phyloP scores from a whole-genome alignment of 2,888 invertebrate genomes.

The Diploptera punctata region DNA sequence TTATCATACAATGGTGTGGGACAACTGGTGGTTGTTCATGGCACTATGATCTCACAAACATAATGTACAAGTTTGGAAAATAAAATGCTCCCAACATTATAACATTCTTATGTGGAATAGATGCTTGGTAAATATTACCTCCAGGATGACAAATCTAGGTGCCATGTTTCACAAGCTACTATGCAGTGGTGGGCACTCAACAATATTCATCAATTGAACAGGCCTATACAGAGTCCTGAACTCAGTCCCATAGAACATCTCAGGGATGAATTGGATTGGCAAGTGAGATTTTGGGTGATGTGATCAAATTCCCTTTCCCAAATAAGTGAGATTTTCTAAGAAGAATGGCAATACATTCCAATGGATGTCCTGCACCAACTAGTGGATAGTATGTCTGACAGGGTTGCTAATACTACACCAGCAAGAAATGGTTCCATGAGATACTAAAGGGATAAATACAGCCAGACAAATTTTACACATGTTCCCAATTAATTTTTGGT shows the following conservation, averaged over 20 bases:
- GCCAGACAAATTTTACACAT: no score
- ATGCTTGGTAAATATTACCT: neutral
- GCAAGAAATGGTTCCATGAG: no score
- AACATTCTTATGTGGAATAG: neutral
- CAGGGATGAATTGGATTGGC: neutral
- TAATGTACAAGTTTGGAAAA: neutral
- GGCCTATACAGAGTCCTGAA: no score
- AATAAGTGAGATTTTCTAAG: neutral
- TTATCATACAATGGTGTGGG: no score
- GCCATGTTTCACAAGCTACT: neutral
- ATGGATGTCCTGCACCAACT: no score
- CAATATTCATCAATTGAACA: neutral
- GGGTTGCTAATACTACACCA: no score
- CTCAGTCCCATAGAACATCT: neutral
- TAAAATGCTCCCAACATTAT: conserved; percentile 7
- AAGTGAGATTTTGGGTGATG: neutral
- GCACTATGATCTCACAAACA: neutral
- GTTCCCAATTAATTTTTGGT: no score
- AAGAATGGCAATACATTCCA: neutral
- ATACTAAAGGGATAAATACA: no score
- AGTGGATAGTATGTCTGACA: no score
- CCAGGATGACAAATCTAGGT: conserved; percentile 9
- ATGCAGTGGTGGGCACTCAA: neutral
- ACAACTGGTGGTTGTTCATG: no score
- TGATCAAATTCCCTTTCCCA: no score